These are phyloP conservation scores for Hippocampus barbouri DNA, from an alignment of 2,113 vertebrate genomes.

Conservation along the genomic window DNA sequence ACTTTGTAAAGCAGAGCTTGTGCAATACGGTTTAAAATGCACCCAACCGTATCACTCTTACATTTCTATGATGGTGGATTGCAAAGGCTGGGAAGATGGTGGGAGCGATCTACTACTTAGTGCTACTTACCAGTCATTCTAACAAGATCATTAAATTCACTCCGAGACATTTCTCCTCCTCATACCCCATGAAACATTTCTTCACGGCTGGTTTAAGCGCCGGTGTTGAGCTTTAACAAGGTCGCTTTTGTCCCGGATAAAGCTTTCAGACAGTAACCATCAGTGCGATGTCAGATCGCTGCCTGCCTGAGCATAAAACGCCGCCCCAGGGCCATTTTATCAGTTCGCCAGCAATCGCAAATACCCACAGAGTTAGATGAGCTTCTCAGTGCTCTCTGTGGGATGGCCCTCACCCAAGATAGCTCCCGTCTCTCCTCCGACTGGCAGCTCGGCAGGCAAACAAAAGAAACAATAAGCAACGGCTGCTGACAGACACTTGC, in stretches of 20 bases:
- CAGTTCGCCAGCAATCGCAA: slow-evolving; percentile 57
- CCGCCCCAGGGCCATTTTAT: slow-evolving; percentile 63
- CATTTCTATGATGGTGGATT: slow-evolving; percentile 54
- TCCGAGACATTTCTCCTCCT: slow-evolving; percentile 40
- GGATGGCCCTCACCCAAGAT: slow-evolving; percentile 52
- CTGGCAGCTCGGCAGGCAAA: slow-evolving; percentile 57
- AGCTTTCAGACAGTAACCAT: slow-evolving; percentile 58
- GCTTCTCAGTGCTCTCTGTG: slow-evolving; percentile 50
- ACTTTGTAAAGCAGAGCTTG: slow-evolving; percentile 1
- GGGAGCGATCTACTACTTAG: slow-evolving; percentile 46
- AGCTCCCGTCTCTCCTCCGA: slow-evolving; percentile 47
- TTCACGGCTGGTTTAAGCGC: slow-evolving; percentile 51
- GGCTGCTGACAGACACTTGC: slow-evolving; percentile 59
- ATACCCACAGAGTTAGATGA: slow-evolving; percentile 58
- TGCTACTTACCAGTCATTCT: slow-evolving; percentile 60
- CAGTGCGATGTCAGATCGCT: slow-evolving; percentile 50
- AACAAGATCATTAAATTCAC: slow-evolving; percentile 63
- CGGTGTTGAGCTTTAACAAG: slow-evolving; percentile 61
- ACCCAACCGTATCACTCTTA: slow-evolving; percentile 41
- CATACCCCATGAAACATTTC: slow-evolving; percentile 43
- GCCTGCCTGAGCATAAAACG: slow-evolving; percentile 50
- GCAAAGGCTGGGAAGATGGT: slow-evolving; percentile 45
- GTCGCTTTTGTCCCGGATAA: slow-evolving; percentile 61
- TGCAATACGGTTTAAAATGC: slow-evolving; percentile 14
- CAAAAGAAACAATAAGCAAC: slow-evolving; percentile 57